These are phyloP conservation scores for Pantherophis guttatus DNA, from an alignment of 2,113 vertebrate species.

Conservation along the genomic window DNA sequence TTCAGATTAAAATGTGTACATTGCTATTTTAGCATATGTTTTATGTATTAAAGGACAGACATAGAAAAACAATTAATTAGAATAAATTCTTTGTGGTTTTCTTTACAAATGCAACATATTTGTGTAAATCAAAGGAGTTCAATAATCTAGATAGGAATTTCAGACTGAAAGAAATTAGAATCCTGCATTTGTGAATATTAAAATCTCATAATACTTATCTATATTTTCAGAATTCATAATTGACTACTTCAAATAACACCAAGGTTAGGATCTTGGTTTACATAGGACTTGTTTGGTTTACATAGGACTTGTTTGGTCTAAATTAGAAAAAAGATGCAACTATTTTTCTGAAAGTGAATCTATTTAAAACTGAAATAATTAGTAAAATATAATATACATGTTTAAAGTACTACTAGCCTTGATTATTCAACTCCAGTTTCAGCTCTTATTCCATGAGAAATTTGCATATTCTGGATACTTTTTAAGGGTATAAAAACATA, in stretches of 20 bases:
- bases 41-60: background rate
- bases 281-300: background rate
- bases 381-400: accelerated
- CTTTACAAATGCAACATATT: background rate
- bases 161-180: background rate
- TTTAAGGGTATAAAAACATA: background rate
- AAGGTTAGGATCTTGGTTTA: background rate
- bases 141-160: background rate
- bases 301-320: background rate
- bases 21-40: background rate
- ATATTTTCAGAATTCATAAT: background rate
- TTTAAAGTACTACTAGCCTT: background rate
- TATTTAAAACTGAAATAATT: background rate
- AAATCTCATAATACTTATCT: background rate
- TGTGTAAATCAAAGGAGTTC: background rate
- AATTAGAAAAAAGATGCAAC: background rate
- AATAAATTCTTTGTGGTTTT: background rate
- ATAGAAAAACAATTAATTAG: background rate
- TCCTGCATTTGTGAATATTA: background rate
- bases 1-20: background rate
- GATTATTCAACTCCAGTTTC: background rate
- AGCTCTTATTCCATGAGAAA: background rate
- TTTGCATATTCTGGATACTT: background rate
- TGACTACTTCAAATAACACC: background rate
- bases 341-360: background rate